Percentiles rank a stretch among this genome's conserved stretches.
Evolutionary conservation across 2,888 invertebrate genomes (phyloP).

Genomic region (Pocota personata): DNA sequence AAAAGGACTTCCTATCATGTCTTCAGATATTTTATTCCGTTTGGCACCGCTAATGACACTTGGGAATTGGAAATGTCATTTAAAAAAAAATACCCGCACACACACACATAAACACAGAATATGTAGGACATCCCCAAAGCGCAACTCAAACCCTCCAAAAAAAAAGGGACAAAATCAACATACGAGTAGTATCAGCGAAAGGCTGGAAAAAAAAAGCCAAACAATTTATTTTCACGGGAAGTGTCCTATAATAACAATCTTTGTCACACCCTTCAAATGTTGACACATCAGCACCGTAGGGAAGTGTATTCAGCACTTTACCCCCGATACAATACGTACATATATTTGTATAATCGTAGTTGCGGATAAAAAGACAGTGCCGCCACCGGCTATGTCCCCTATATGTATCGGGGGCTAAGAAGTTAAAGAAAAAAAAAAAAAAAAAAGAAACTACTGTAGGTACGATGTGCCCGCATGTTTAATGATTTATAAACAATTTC

Average conservation of each 20-base stretch:
- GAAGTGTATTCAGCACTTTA: constrained; percentile 16
- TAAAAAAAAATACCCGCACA: background rate
- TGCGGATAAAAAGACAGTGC: constrained; percentile 42
- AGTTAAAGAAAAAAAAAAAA: constrained; percentile 18
- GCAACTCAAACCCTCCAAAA: constrained; percentile 1
- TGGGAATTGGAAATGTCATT: constrained; percentile 45
- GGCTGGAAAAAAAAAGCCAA: constrained; percentile 23
- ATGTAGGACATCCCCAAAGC: constrained; percentile 32
- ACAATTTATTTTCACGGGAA: constrained; percentile 51
- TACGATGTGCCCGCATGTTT: constrained; percentile 65
- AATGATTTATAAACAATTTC: constrained; percentile 73
- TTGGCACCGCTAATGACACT: constrained; percentile 56
- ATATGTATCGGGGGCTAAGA: constrained; percentile 20
- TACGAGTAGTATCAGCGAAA: constrained; percentile 11
- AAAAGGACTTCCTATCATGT: background rate
- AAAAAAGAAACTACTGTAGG: constrained; percentile 1
- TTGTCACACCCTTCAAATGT: constrained; percentile 52
- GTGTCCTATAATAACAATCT: constrained; percentile 57
- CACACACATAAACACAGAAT: too few relatives aligned
- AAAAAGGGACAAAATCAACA: constrained; percentile 8
- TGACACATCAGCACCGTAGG: constrained; percentile 56
- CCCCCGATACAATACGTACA: constrained; percentile 35
- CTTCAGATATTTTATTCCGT: constrained; percentile 50
- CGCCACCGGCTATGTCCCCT: constrained; percentile 36
- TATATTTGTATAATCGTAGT: constrained; percentile 29